Evolutionary conservation across 1,140 invertebrate species (phyloP), one percentile per base, ranked within the genome.

Genomic region (Proctacanthus coquilletti): DNA sequence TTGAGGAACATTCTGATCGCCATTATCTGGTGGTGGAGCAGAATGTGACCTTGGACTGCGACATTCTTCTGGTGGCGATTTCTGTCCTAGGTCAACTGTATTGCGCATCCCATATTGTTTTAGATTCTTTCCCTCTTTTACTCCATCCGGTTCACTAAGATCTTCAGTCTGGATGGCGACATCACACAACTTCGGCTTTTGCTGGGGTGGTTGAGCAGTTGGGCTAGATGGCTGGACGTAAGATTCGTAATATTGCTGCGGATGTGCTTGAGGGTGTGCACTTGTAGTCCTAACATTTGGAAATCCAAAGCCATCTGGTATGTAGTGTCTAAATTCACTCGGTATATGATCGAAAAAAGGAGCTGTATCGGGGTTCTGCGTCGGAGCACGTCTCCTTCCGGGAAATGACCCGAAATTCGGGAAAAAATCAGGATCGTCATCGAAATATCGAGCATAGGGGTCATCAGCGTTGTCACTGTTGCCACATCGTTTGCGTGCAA

Each of bases 41-140:
- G 59, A 51, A 43, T 62, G 43, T 43, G 62, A 56, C 45, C 63
- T 46, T 71, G 37, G 72, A 74, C 46, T 79, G 60, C 41, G 77
- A 74, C 42, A n/a, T 45, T 53, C 42, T 32, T 15, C 61, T 68
- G 49, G 15, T 42, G 63, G 21, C 42, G 64, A 65, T 69, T 76
- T 78, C 36, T 77, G 72, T 23, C 76, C 77, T 50, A 83, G 71
- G 50, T 83, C 80, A 32, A 80, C 73, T 9, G 80, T 84, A 43
- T 82, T 83, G 37, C 80, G 70, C 23, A 77, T 48, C 23, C 72
- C 73, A 69, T 79, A 72, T 44, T 83, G 78, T 38, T 74, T 71
- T 11, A 81, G 60, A 23, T 63, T 61, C 11, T 46, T 41, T 44
- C 50, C 13, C 50, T 56, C 46, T 20, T 56, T 40, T 43, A 45